phyloP scores from a whole-genome alignment of 2,113 vertebrate genomes.

The Muntiacus reevesi region DNA sequence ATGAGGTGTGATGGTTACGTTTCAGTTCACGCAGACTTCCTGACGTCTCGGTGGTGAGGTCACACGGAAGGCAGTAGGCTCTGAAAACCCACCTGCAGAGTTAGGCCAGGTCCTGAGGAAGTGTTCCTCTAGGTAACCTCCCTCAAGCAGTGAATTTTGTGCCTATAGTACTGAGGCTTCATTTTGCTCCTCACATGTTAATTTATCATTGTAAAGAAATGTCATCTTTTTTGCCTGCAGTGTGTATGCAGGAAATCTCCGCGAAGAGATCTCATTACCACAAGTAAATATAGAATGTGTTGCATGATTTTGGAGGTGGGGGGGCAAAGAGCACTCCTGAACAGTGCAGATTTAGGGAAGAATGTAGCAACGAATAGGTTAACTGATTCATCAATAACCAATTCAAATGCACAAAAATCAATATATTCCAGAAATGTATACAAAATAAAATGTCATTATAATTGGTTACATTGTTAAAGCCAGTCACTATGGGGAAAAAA shows the following conservation, averaged over 20 bases:
- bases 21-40: constrained; percentile 57
- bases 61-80: neutral
- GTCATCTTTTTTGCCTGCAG: neutral
- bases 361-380: neutral
- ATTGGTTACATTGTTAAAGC: neutral
- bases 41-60: neutral
- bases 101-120: neutral
- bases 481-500: neutral
- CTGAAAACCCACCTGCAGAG: neutral
- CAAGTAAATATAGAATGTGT: neutral
- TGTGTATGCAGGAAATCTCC: neutral
- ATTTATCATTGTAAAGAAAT: neutral
- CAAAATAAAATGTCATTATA: neutral
- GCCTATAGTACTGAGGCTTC: neutral
- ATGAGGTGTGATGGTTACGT: constrained; percentile 88
- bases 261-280: neutral
- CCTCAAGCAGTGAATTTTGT: neutral
- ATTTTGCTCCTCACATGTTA: neutral
- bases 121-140: neutral
- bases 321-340: neutral
- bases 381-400: neutral
- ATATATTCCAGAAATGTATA: neutral
- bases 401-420: neutral
- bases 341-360: neutral
- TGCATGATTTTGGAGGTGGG: neutral